phyloP scores from a whole-genome alignment of 2,888 invertebrate species.

The Eustalomyia histrio region DNA sequence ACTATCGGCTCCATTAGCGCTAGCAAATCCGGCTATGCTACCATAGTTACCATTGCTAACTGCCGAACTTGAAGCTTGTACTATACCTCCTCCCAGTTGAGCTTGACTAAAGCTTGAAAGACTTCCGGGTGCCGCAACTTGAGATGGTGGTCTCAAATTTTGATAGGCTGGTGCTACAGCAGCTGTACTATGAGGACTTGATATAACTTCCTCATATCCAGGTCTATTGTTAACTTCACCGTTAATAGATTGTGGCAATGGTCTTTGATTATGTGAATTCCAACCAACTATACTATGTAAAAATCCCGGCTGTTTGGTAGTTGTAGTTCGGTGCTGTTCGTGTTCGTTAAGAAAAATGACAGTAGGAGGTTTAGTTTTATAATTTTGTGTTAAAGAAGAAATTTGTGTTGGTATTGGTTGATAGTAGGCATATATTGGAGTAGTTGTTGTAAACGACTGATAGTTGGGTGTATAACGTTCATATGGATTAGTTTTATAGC shows the following conservation, averaged over 20 bases:
- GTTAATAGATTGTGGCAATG: conserved; percentile 24
- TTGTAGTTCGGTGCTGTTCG: conserved; percentile 68
- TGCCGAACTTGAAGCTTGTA: conserved; percentile 74
- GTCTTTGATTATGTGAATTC: conserved; percentile 42
- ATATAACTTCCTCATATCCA: conserved; percentile 32
- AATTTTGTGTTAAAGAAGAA: conserved; percentile 54
- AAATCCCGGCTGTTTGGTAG: conserved; percentile 72
- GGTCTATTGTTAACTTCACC: conserved; percentile 51
- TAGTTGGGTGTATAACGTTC: conserved; percentile 71
- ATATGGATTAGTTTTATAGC: conserved; percentile 70
- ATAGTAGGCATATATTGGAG: conserved; percentile 68
- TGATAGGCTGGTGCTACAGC: conserved; percentile 33
- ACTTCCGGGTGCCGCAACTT: conserved; percentile 32
- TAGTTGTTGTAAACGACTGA: conserved; percentile 63
- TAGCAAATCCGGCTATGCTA: conserved; percentile 73
- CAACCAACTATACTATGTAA: conserved; percentile 71
- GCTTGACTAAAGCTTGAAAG: conserved; percentile 68
- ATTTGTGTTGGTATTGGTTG: conserved; percentile 63
- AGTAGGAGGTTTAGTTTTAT: conserved; percentile 76
- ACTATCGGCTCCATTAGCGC: conserved; percentile 75
- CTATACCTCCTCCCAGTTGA: conserved; percentile 65
- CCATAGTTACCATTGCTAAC: conserved; percentile 74
- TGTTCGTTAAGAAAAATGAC: conserved; percentile 76
- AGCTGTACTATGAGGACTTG: conserved; percentile 54
- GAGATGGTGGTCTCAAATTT: conserved; percentile 48